phyloP scores from a whole-genome alignment of 2,113 vertebrate species.

The Centrocercus urophasianus region DNA sequence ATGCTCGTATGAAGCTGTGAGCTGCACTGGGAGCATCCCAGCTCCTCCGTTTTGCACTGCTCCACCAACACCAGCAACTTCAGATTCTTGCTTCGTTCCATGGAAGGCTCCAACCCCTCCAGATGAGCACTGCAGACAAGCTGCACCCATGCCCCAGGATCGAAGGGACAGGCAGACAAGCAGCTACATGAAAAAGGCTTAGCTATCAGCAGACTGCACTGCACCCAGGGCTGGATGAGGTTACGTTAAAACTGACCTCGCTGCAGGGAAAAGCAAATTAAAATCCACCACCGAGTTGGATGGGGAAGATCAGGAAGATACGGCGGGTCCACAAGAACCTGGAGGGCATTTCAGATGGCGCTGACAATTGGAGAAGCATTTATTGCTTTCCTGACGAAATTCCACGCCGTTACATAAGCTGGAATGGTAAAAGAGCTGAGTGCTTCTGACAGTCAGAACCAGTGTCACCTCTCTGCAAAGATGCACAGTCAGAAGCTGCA shows the following conservation, averaged over 20 bases:
- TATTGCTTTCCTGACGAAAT: neutral
- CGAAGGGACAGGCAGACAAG: neutral
- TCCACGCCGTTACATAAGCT: neutral
- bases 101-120: neutral
- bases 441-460: neutral
- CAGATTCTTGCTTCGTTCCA: neutral
- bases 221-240: neutral
- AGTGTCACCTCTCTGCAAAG: neutral
- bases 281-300: neutral
- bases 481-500: neutral
- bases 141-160: neutral
- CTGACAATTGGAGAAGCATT: neutral
- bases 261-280: neutral
- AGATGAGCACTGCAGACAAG: neutral
- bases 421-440: neutral
- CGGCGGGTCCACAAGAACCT: neutral
- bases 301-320: neutral
- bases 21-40: neutral
- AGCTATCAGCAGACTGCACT: neutral
- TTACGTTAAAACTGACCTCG: neutral
- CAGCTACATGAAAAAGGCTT: neutral
- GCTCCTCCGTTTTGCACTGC: neutral
- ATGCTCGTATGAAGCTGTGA: fast-evolving
- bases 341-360: neutral
- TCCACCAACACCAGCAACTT: neutral